Conservation (phyloP, 2,113 vertebrate genomes). For the Fulmarus glacialis region DNA sequence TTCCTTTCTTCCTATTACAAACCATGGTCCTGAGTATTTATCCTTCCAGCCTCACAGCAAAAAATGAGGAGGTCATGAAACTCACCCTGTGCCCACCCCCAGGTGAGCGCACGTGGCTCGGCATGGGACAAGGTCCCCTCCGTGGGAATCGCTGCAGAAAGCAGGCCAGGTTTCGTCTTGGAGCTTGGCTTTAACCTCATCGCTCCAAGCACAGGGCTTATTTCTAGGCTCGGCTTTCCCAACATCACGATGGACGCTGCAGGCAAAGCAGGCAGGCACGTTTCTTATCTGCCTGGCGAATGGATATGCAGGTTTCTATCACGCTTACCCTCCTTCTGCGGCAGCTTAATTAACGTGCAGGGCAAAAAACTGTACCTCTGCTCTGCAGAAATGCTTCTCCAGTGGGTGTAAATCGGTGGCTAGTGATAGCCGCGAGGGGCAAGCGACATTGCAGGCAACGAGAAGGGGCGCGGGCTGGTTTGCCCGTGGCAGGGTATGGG, state of each 20-base stretch:
- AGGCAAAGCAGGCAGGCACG: background rate
- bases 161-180: background rate
- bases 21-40: background rate
- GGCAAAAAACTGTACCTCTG: background rate
- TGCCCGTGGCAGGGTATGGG: accelerated
- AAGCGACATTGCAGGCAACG: accelerated
- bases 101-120: accelerated
- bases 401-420: background rate
- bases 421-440: background rate
- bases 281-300: background rate
- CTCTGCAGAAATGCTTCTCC: background rate
- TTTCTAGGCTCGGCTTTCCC: background rate
- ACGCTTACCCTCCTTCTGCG: accelerated
- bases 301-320: background rate
- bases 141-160: background rate
- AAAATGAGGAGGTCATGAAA: background rate
- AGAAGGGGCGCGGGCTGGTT: background rate
- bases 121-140: background rate
- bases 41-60: background rate
- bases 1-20: background rate
- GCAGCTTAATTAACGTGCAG: background rate
- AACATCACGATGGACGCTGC: accelerated
- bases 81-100: background rate
- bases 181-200: background rate
- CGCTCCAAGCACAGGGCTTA: background rate